These are phyloP conservation scores for Onchidella celtica DNA, from an alignment of 2,888 invertebrate species.

Conservation along the genomic window DNA sequence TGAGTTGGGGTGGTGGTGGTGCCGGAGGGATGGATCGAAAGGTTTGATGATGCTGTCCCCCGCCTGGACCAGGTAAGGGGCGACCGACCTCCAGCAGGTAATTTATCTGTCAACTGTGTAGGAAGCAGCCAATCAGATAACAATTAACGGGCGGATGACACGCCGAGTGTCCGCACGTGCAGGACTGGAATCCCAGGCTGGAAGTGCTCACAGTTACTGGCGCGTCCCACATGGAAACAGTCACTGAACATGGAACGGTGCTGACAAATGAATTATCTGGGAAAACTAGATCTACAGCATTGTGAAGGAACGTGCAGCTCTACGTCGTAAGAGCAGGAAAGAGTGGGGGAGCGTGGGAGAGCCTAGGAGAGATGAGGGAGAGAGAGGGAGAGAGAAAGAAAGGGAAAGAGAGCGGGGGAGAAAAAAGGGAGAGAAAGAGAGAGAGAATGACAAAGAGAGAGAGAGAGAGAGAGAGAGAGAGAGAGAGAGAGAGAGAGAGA, in stretches of 20 bases:
- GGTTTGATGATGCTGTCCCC: too few relatives aligned
- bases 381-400: not conserved
- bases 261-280: too few relatives aligned
- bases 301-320: too few relatives aligned
- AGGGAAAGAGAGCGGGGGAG: not conserved
- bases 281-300: too few relatives aligned
- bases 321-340: not conserved
- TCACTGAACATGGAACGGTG: too few relatives aligned
- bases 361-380: not conserved
- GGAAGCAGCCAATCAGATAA: conserved; percentile 42
- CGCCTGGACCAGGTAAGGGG: not conserved
- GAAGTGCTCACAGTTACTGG: not conserved
- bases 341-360: not conserved
- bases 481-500: not conserved
- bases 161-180: conserved; percentile 25
- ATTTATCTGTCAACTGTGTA: conserved; percentile 30
- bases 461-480: not conserved
- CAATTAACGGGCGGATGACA: conserved; percentile 33
- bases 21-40: too few relatives aligned
- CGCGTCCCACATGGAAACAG: not conserved
- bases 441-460: not conserved
- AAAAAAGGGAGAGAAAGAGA: not conserved
- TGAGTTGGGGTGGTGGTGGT: not conserved
- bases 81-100: too few relatives aligned
- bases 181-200: not conserved